These are phyloP conservation scores for Clusia tigrina DNA, from an alignment of 2,888 invertebrate species.

Conservation along the genomic window DNA sequence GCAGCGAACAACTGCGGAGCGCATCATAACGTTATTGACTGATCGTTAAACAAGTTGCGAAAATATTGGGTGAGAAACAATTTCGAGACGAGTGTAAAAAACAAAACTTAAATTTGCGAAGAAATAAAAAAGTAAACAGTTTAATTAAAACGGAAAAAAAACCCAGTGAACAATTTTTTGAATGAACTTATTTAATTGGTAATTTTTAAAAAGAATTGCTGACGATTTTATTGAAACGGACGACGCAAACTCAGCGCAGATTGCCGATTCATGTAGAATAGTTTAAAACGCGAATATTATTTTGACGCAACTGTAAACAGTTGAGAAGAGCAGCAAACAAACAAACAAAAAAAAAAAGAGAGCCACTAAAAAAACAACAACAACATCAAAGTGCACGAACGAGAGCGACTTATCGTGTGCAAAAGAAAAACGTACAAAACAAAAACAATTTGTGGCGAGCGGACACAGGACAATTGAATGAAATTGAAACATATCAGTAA, in stretches of 20 bases:
- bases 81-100: slow-evolving; percentile 4
- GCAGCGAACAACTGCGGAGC: background rate
- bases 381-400: background rate
- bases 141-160: slow-evolving; percentile 10
- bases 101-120: background rate
- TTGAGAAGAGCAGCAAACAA: too few species aligned
- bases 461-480: too few species aligned
- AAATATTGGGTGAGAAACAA: too few species aligned
- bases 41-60: background rate
- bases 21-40: slow-evolving; percentile 19
- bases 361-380: background rate
- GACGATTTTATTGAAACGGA: background rate
- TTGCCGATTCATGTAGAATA: background rate
- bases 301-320: slow-evolving; percentile 32
- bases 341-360: background rate
- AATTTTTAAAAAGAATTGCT: background rate
- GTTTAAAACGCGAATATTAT: slow-evolving; percentile 9
- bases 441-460: slow-evolving; percentile 22
- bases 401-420: background rate
- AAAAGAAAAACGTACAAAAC: background rate
- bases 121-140: slow-evolving; percentile 4
- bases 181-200: too few species aligned
- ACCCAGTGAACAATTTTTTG: slow-evolving; percentile 9
- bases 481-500: too few species aligned
- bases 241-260: background rate